phyloP scores from a whole-genome alignment of 2,888 invertebrate genomes.

The Ectemnius continuus region DNA sequence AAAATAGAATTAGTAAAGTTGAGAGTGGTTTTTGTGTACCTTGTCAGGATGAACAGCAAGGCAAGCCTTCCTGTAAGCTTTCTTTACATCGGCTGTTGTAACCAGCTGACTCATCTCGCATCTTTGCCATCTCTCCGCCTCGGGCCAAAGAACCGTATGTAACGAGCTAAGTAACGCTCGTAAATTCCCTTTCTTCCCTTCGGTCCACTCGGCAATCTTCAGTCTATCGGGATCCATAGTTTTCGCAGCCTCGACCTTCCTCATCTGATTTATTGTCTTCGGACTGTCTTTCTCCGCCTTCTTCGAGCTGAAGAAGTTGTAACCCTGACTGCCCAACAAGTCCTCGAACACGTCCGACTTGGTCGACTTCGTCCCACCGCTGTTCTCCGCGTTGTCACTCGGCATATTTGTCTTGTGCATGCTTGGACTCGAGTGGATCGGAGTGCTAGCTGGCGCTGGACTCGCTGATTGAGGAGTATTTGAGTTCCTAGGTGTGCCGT shows the following conservation, averaged over 20 bases:
- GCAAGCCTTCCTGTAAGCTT: conserved; percentile 96
- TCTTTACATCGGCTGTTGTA: conserved; percentile 95
- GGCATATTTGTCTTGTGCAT: conserved; percentile 66
- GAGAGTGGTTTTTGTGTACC: conserved; percentile 79
- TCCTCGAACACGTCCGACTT: conserved; percentile 91
- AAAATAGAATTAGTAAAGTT: background rate
- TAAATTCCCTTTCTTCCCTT: conserved; percentile 98
- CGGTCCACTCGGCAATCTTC: conserved; percentile 90
- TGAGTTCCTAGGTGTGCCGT: conserved; percentile 75
- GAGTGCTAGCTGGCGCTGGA: conserved; percentile 76
- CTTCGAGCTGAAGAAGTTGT: conserved; percentile 82
- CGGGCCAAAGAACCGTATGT: conserved; percentile 93
- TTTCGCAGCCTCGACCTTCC: conserved; percentile 90
- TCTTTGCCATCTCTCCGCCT: conserved; percentile 94
- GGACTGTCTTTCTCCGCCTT: conserved; percentile 87
- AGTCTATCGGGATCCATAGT: conserved; percentile 96
- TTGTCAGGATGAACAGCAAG: conserved; percentile 99
- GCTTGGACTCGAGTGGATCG: conserved; percentile 78
- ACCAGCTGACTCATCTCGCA: conserved; percentile 97
- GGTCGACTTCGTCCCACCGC: conserved; percentile 63
- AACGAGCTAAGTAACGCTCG: conserved; percentile 96
- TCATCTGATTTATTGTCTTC: conserved; percentile 94
- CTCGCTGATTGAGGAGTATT: conserved; percentile 75
- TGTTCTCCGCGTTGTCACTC: conserved; percentile 37
- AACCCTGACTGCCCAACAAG: conserved; percentile 93